Base-by-base conservation (phyloP, 1,140 invertebrate genomes). In the Idris sp. region DNA sequence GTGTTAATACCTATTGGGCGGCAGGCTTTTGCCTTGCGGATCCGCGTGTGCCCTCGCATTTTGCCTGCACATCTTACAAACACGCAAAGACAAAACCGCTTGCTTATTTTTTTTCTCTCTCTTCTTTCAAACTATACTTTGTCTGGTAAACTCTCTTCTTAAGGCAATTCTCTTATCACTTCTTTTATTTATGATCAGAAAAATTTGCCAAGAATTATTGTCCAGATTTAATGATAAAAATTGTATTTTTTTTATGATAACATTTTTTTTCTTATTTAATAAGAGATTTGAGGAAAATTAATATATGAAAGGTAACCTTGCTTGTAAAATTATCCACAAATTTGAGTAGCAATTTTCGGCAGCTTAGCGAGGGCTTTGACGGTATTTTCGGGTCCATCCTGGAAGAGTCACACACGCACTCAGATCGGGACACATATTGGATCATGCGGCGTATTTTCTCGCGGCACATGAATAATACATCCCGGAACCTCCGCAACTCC, bases 381-480 rank as follows among this genome's bases (percentile, higher is more conserved):
- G 36, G 41, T 62, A 62, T 64, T 54, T 58, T 65, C 56, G 51
- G 72, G 73, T 77, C 64, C 54, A 40, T 74, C 43, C 53, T 44
- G 19, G 46, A 48, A 64, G 54, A n/a, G n/a, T n/a, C 44, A 73
- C 59, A 76, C 77, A 77, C 69, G 58, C 64, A 44, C 19, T 38
- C 46, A 74, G 64, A 33, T 48, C 68, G 72, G 40, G 77, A 72
- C 83, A 86, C 86, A 87, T 87, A 87, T 87, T 87, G 86, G 86
- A 87, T 86, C 85, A 87, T 86, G 86, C 85, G n/a, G n/a, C 85
- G 83, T 85, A 86, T 86, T 83, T 87, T 84, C 81, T 86, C 81
- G 77, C 78, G 77, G 72, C 75, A 77, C 78, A 87, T 87, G 86
- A 87, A 87, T 87, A 85, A 87, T 87, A 83, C 85, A 87, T 87